Percentiles rank a stretch among this genome's conserved stretches.
These are phyloP conservation scores for Drosophila kepulauana DNA, from an alignment of 1,140 invertebrate genomes.

Conservation along the genomic window DNA sequence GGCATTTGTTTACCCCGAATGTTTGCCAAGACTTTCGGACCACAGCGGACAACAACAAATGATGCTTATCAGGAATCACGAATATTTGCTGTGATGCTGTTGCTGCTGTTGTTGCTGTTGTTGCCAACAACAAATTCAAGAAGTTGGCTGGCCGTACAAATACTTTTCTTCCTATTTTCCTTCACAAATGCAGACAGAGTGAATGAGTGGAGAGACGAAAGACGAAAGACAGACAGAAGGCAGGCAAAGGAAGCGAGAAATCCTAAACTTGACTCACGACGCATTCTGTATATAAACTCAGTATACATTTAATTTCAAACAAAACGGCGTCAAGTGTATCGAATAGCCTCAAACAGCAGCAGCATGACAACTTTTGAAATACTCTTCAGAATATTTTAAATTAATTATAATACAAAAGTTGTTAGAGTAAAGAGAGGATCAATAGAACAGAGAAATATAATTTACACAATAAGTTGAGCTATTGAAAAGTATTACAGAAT, in stretches of 20 bases:
- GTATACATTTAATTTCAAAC: slow-evolving; percentile 69
- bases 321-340: slow-evolving; percentile 74
- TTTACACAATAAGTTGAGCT: too few relatives aligned
- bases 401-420: neutral
- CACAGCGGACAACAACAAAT: slow-evolving; percentile 49
- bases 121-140: slow-evolving; percentile 66
- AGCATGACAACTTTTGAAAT: neutral
- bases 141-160: slow-evolving; percentile 67
- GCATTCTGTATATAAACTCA: slow-evolving; percentile 66
- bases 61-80: slow-evolving; percentile 85
- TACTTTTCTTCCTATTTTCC: slow-evolving; percentile 47
- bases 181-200: slow-evolving; percentile 32
- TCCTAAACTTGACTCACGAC: slow-evolving; percentile 81
- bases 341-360: slow-evolving; percentile 49
- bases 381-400: slow-evolving; percentile 8
- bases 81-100: slow-evolving; percentile 75
- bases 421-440: neutral
- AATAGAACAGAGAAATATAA: slow-evolving; percentile 5
- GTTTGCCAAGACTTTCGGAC: slow-evolving; percentile 28
- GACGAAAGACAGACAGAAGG: neutral
- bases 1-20: slow-evolving; percentile 57
- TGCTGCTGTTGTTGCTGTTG: slow-evolving; percentile 36
- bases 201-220: neutral
- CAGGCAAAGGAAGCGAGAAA: slow-evolving; percentile 46
- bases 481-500: neutral